Base-by-base conservation (phyloP, 2,888 invertebrate species). In the Chymomyza caudatula region DNA sequence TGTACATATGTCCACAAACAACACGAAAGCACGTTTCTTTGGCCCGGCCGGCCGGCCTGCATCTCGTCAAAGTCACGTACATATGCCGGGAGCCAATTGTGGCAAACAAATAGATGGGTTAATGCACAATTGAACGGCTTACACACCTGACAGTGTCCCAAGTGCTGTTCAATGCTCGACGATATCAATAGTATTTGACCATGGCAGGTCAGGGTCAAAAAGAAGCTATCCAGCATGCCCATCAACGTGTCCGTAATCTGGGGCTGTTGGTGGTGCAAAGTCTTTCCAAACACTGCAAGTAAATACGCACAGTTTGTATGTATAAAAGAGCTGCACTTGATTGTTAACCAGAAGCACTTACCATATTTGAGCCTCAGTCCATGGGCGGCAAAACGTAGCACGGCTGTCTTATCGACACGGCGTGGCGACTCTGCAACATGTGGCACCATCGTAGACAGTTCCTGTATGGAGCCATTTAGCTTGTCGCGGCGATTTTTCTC, bases 401-500 rank as follows among this genome's bases (percentile, higher is more conserved):
- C 95, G 76, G 96, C 96, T 22, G 97, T 97, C 91, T 98, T 98
- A 91, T 98, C 97, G 87, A 97, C 93, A 86, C 95, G 94, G 76
- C 96, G 94, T 57, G 95, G 94, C 71, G 96, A 95, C 87, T 94
- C 94, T 52, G 95, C 93, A 63, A 97, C 94, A 90, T 95, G 94
- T n/a, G 97, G 96, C 74, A 97, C 94, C 85, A 97, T 92, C 53
- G 93, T 92, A 72, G 96, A 95, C 89, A 98, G 92, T 88, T 96
- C 95, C 65, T 93, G 93, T 82, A 98, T 96, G 88, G 94, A 95
- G 29, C 94, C 93, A 91, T 97, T 98, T 79, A 97, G 93, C 89
- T 96, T 96, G 90, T 97, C 97, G 64, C 98, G 93, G 42, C 98
- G 93, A 90, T 95, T 94, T 90, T 98, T 98, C 90, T 98, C 98